Evolutionary conservation across 1,140 invertebrate genomes (phyloP).

Genomic region (fruit fly (Drosophila melanogaster)): Release_6_plus_ISO1_MT NT_033779.5:17047501-17048000

Average conservation of each 20-base stretch:
- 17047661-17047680: too few relatives aligned
- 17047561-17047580: slow-evolving; percentile 34
- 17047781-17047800: slow-evolving; percentile 47
- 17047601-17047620: slow-evolving; percentile 23
- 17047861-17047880: slow-evolving; percentile 8
- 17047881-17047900: background rate
- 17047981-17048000: background rate
- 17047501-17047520: background rate
- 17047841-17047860: slow-evolving; percentile 42
- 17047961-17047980: slow-evolving; percentile 11
- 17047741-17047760: too few relatives aligned
- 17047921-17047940: slow-evolving; percentile 15
- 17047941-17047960: background rate
- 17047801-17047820: slow-evolving; percentile 38
- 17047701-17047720: too few relatives aligned
- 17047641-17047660: too few relatives aligned
- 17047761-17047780: slow-evolving; percentile 52
- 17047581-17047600: slow-evolving; percentile 52
- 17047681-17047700: too few relatives aligned
- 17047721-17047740: too few relatives aligned
- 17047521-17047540: slow-evolving; percentile 55
- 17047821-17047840: slow-evolving; percentile 66
- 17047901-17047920: background rate
- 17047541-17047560: slow-evolving; percentile 55
- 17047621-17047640: background rate